phyloP scores from a whole-genome alignment of 2,888 invertebrate genomes.

The Brenthis ino region DNA sequence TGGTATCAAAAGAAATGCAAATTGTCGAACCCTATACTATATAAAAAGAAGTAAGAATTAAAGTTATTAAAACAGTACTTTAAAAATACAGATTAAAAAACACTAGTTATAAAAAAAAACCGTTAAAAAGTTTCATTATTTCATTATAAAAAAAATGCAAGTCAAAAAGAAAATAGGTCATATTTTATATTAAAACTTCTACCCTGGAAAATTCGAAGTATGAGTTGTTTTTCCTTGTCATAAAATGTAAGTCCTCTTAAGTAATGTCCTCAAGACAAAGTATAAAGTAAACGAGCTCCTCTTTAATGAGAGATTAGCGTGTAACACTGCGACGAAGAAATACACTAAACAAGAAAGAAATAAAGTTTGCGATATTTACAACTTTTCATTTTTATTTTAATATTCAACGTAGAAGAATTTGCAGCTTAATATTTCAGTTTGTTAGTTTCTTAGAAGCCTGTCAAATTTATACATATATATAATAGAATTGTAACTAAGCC shows the following conservation, averaged over 20 bases:
- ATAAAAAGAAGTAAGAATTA: too few relatives aligned
- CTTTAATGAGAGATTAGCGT: conserved; percentile 25
- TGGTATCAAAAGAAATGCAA: too few relatives aligned
- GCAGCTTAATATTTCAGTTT: too few relatives aligned
- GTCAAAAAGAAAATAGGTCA: conserved; percentile 3
- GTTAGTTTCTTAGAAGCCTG: too few relatives aligned
- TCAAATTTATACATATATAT: too few relatives aligned
- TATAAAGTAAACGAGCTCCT: conserved; percentile 19
- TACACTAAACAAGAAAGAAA: conserved; percentile 5
- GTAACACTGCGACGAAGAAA: conserved; percentile 12
- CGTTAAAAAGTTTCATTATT: not conserved
- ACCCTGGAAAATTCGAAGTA: conserved; percentile 4
- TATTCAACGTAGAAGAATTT: too few relatives aligned
- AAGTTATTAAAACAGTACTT: too few relatives aligned
- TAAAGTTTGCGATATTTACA: not conserved
- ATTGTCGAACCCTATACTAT: too few relatives aligned
- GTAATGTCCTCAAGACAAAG: conserved; percentile 17
- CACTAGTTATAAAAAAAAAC: not conserved
- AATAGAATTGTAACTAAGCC: too few relatives aligned
- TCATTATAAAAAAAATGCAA: not conserved
- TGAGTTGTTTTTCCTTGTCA: conserved; percentile 15
- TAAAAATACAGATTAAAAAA: too few relatives aligned
- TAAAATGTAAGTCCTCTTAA: conserved; percentile 16
- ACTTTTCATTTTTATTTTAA: not conserved
- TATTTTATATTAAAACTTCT: conserved; percentile 16